These are phyloP conservation scores for Patella pellucida DNA, from an alignment of 2,888 invertebrate genomes.

Conservation along the genomic window DNA sequence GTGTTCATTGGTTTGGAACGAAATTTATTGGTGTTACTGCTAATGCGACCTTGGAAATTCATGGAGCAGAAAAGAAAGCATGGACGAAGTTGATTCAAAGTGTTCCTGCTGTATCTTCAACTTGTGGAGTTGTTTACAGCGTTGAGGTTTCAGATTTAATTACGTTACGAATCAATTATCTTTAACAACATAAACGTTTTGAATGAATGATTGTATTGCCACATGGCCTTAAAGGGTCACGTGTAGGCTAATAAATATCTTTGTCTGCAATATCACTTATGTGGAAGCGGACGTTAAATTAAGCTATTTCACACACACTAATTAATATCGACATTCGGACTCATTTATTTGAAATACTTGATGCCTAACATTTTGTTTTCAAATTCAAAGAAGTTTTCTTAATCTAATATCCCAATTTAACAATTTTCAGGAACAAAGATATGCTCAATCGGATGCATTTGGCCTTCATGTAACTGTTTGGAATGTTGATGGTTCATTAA, in stretches of 20 bases:
- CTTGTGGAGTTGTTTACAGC: not conserved
- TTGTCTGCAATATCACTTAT: no score
- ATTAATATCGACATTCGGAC: no score
- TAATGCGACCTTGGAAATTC: constrained; percentile 30
- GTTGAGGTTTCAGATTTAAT: not conserved
- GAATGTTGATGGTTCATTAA: constrained; percentile 10
- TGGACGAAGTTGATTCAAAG: constrained; percentile 28
- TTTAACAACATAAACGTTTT: not conserved
- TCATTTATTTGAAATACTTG: no score
- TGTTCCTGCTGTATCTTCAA: not conserved
- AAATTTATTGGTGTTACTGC: constrained; percentile 33
- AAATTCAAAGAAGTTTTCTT: no score
- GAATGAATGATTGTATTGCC: not conserved
- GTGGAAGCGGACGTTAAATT: no score
- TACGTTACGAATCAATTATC: no score
- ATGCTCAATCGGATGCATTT: not conserved
- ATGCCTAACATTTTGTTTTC: no score
- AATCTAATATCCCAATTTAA: no score
- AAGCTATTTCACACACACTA: no score
- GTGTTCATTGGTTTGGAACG: constrained; percentile 21
- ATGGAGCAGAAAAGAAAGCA: constrained; percentile 25
- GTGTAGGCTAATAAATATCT: no score
- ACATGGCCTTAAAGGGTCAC: no score
- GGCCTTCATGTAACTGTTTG: constrained; percentile 15
- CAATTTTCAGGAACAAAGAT: no score